Evolutionary conservation across 2,888 invertebrate genomes (phyloP).

Genomic region (Protonemura montana): DNA sequence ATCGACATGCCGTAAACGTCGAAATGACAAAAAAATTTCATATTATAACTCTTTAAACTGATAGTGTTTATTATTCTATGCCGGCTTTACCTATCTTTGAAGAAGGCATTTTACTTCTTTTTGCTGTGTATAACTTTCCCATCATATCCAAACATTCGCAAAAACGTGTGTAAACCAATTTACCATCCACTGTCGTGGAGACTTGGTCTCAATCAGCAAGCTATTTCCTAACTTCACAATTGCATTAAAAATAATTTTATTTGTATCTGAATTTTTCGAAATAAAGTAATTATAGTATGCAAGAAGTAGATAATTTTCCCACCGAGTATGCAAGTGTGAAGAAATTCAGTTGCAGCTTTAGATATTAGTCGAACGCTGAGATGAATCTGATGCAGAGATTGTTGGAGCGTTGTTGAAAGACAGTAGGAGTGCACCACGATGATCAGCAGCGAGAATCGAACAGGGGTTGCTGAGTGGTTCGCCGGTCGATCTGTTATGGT

Average conservation of each 20-base stretch:
- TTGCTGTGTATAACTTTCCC: not conserved
- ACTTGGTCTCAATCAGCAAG: not conserved
- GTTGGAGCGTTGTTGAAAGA: not conserved
- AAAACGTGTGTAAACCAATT: not conserved
- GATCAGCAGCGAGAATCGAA: not conserved
- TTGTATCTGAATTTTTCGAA: not conserved
- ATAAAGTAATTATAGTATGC: not conserved
- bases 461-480: slow-evolving; percentile 7
- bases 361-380: not conserved
- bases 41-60: no score
- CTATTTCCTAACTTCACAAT: not conserved
- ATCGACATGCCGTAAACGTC: no score
- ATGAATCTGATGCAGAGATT: not conserved
- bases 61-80: no score
- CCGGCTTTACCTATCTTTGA: not conserved
- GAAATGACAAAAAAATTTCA: no score
- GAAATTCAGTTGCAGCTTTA: not conserved
- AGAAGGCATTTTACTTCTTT: not conserved
- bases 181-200: not conserved
- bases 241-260: not conserved
- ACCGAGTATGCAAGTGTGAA: not conserved
- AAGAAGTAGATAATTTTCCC: not conserved
- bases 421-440: not conserved
- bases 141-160: not conserved
- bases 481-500: slow-evolving; percentile 81